A percentile compares a stretch with the other conserved stretches of the same genome.
Conservation (phyloP, 2,888 invertebrate species). For the Polydrusus tereticollis region DNA sequence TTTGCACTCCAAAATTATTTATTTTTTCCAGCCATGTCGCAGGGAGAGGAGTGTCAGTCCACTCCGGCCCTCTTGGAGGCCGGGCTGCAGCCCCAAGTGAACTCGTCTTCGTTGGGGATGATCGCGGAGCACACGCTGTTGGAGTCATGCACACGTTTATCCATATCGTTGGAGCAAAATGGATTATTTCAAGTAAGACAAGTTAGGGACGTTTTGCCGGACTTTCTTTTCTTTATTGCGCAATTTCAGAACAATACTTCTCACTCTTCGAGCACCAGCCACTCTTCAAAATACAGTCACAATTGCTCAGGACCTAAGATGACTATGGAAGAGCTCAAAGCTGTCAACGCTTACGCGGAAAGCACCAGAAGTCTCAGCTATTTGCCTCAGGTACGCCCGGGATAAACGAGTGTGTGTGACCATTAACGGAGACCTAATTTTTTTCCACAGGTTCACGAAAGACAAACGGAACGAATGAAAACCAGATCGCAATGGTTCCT, state of each 20-base stretch:
- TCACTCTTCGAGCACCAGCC: slow-evolving; percentile 80
- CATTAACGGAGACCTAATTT: too few species aligned
- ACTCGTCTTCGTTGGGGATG: slow-evolving; percentile 78
- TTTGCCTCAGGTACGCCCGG: slow-evolving; percentile 87
- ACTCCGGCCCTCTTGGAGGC: slow-evolving; percentile 86
- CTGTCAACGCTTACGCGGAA: slow-evolving; percentile 91
- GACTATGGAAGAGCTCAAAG: slow-evolving; percentile 87
- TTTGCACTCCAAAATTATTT: too few species aligned
- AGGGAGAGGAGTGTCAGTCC: slow-evolving; percentile 91
- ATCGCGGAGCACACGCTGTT: slow-evolving; percentile 89
- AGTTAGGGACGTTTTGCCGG: too few species aligned
- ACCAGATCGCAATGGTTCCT: slow-evolving; percentile 98
- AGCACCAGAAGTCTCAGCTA: slow-evolving; percentile 92
- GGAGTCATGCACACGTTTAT: slow-evolving; percentile 88
- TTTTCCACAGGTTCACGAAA: slow-evolving; percentile 86
- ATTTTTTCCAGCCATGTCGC: slow-evolving; percentile 75
- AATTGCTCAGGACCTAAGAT: slow-evolving; percentile 77
- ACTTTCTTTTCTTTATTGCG: neutral
- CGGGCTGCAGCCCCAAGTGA: slow-evolving; percentile 69
- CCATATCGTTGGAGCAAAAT: slow-evolving; percentile 88
- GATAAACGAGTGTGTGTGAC: too few species aligned
- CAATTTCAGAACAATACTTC: slow-evolving; percentile 69
- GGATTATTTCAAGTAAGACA: slow-evolving; percentile 78
- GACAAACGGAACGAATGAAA: slow-evolving; percentile 96
- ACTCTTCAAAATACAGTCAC: slow-evolving; percentile 75